A percentile compares a stretch with the other conserved stretches of the same genome.
phyloP scores from a whole-genome alignment of 2,888 invertebrate genomes.

The Gortyna flavago region DNA sequence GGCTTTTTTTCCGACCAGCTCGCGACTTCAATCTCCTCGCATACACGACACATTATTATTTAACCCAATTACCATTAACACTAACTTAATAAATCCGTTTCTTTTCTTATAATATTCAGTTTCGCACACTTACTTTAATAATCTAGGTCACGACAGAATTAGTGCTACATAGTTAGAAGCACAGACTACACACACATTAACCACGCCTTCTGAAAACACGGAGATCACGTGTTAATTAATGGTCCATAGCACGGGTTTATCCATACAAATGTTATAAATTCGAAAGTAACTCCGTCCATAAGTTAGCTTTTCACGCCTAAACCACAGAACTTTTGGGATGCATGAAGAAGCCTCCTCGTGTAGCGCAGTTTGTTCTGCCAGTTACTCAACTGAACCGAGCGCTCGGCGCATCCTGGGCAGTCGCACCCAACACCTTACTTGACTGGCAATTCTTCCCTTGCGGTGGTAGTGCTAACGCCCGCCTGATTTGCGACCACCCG shows the following conservation, averaged over 20 bases:
- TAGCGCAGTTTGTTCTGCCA: no score
- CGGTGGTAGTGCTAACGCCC: no score
- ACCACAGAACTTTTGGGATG: no score
- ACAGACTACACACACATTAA: slow-evolving; percentile 2
- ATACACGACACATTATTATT: neutral
- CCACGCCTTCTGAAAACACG: slow-evolving; percentile 25
- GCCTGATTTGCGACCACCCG: no score
- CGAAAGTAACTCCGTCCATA: no score
- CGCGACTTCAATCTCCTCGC: neutral
- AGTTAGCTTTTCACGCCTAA: no score
- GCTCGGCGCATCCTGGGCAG: no score
- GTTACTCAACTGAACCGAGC: no score
- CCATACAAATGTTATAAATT: neutral
- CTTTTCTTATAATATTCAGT: neutral
- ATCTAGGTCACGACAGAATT: slow-evolving; percentile 35
- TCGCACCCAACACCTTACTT: no score
- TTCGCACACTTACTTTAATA: neutral
- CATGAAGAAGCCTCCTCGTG: no score
- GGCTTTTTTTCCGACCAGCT: neutral
- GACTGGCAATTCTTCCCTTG: no score
- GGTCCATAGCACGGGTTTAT: neutral
- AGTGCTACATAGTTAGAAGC: slow-evolving; percentile 3
- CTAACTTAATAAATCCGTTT: slow-evolving; percentile 16
- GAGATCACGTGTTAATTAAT: slow-evolving; percentile 13
- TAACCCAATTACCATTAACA: slow-evolving; percentile 13